Evolutionary conservation across 2,797 vertebrate species (phyloP).

Genomic region (Darevskia nairensis): DNA sequence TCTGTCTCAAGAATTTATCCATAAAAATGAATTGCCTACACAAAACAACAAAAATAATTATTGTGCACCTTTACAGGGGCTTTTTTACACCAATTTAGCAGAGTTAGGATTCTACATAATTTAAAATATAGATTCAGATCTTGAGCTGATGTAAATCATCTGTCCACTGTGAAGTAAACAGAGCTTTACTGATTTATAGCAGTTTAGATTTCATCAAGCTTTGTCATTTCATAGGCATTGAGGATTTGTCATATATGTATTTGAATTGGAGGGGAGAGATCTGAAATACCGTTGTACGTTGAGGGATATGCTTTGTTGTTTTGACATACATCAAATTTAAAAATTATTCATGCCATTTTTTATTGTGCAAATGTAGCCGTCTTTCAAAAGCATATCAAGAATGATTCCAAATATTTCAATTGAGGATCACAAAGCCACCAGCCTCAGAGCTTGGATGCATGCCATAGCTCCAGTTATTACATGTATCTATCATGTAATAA

Average conservation of each 20-base stretch:
- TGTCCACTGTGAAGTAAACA: background rate
- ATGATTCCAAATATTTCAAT: background rate
- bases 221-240: conserved; percentile 8
- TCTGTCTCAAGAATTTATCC: conserved; percentile 71
- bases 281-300: background rate
- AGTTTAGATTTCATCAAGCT: conserved; percentile 37
- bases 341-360: conserved; percentile 28
- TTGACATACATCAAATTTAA: conserved; percentile 4
- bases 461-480: background rate
- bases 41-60: conserved; percentile 26
- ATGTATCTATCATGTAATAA: background rate
- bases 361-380: conserved; percentile 4
- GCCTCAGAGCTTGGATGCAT: background rate
- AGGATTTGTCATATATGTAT: conserved; percentile 24
- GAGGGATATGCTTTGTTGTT: background rate
- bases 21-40: conserved; percentile 58
- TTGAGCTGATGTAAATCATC: conserved; percentile 7
- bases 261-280: conserved; percentile 4
- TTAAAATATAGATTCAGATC: conserved; percentile 42
- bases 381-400: background rate
- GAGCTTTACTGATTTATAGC: conserved; percentile 13
- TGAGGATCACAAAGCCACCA: conserved; percentile 4
- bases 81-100: conserved; percentile 49
- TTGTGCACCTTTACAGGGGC: conserved; percentile 4
- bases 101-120: conserved; percentile 30